A percentile compares a stretch with the other conserved stretches of the same genome.
These are phyloP conservation scores for Rhea pennata DNA, from an alignment of 2,113 vertebrate genomes.

Conservation along the genomic window DNA sequence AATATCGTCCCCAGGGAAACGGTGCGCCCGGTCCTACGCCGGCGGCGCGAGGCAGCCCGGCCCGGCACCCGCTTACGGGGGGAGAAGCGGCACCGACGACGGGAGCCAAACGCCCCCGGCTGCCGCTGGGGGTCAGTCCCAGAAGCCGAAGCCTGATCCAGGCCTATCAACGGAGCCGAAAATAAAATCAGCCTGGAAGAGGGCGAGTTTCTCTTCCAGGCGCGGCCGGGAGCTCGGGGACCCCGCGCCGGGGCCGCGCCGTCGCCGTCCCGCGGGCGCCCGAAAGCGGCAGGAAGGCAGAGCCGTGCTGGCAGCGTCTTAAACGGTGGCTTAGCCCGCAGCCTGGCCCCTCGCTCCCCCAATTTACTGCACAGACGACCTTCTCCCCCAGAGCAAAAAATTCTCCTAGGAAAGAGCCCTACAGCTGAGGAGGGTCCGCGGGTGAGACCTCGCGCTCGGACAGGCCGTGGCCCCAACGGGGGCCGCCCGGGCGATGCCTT, in stretches of 20 bases:
- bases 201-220: background rate
- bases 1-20: background rate
- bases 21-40: background rate
- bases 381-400: slow-evolving; percentile 74
- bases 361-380: slow-evolving; percentile 31
- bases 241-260: background rate
- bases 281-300: background rate
- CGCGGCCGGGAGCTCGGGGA: background rate
- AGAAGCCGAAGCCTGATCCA: background rate
- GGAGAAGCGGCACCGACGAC: background rate
- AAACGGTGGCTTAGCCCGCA: background rate
- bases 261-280: background rate
- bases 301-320: slow-evolving; percentile 57
- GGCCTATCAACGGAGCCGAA: background rate
- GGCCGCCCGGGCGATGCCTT: rapidly evolving
- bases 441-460: background rate
- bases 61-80: background rate
- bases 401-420: slow-evolving; percentile 33
- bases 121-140: background rate
- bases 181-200: background rate
- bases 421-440: slow-evolving; percentile 6
- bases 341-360: background rate
- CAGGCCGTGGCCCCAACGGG: background rate
- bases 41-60: background rate
- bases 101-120: background rate